Conservation (phyloP, 2,797 vertebrate species). For the Sphenodon punctatus region DNA sequence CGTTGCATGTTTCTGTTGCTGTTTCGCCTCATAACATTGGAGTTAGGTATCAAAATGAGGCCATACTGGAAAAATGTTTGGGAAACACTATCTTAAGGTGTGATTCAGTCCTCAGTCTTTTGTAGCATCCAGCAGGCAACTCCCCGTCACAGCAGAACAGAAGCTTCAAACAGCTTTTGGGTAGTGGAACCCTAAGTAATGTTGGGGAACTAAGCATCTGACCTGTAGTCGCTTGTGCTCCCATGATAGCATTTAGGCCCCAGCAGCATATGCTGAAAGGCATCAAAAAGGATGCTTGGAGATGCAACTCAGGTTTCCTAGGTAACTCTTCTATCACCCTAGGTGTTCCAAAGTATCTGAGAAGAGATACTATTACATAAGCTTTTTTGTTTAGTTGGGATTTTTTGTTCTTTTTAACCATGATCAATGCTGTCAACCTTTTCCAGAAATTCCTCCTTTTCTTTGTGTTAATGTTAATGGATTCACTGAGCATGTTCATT, state of each 20-base stretch:
- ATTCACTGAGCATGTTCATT: background rate
- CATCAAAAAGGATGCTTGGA: background rate
- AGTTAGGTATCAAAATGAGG: too few species aligned
- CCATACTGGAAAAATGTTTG: too few species aligned
- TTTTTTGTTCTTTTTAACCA: background rate
- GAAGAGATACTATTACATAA: background rate
- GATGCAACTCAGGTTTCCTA: background rate
- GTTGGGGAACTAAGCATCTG: too few species aligned
- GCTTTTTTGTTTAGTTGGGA: too few species aligned
- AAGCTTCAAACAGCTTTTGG: background rate
- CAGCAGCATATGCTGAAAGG: background rate
- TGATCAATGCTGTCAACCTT: background rate
- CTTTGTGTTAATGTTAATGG: background rate
- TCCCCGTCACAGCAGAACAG: background rate
- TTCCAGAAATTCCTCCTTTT: background rate
- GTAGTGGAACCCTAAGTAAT: too few species aligned
- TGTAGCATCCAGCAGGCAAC: background rate
- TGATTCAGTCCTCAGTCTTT: background rate
- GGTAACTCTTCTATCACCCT: background rate
- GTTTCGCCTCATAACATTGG: too few species aligned
- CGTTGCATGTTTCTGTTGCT: too few species aligned
- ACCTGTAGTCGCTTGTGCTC: too few species aligned
- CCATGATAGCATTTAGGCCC: background rate
- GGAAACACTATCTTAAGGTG: accelerated
- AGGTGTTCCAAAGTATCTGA: background rate